Evolutionary conservation across 2,113 vertebrate species (phyloP), one percentile per base, ranked within the genome.

Genomic region (Vidua chalybeata): DNA sequence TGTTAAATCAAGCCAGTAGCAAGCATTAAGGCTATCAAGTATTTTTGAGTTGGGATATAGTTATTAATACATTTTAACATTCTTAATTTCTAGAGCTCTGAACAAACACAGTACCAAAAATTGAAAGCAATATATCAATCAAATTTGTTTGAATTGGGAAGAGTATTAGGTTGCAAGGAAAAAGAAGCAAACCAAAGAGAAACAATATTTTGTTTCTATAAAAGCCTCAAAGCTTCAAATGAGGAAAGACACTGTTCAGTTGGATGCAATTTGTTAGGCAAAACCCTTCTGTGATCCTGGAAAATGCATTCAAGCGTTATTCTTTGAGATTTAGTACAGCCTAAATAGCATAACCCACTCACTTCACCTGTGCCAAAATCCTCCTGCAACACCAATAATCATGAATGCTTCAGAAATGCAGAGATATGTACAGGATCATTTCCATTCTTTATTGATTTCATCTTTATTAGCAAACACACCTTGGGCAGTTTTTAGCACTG

Each of bases 391-490:
- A 69, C 31, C 11, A 82, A 43, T 37, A 39, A 69, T 11, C 33
- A 37, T 0, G 7, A 80, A 33, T 13, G 43, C 24, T 61, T 87
- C 52, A 87, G 37, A 87, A 78, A 75, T 11, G 17, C 48, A 59
- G 39, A 69, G 7, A 35, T 41, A 77, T 21, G 55, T 45, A 78
- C 62, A 87, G 58, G 31, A 93, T 62, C 68, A 76, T 49, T 89
- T 89, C 58, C 5, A 10, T 28, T 90, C 68, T 78, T 94, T 49
- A 76, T 89, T 63, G 27, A 31, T 54, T 85, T 87, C 46, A 48
- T 37, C 80, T 93, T 93, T 93, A 80, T 89, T 95, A 79, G 35
- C 45, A 79, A 46, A n/a, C 33, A 85, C 37, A 84, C 89, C 56
- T 35, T 74, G 59, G 55, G 87, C 91, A 77, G 41, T 61, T 95